Conservation (phyloP, 2,113 vertebrate species). For the Muntiacus reevesi region DNA sequence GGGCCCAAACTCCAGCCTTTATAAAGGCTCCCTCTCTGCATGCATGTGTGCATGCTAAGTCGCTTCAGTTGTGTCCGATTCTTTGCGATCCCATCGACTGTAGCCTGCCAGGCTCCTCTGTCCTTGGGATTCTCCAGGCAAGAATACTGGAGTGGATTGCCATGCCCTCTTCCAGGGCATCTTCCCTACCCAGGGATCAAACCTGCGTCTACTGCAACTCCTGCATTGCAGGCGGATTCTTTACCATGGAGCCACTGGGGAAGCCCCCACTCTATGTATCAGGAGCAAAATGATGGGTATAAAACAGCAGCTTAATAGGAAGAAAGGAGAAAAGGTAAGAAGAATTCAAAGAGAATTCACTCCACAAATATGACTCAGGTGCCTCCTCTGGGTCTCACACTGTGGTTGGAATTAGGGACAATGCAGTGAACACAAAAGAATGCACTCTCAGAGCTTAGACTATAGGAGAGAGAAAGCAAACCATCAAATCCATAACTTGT, state of each 20-base stretch:
- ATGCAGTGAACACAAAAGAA: neutral
- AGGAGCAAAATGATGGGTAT: neutral
- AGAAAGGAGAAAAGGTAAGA: neutral
- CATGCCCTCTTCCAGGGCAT: neutral
- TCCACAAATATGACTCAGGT: neutral
- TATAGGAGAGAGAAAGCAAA: neutral
- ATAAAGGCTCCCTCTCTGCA: neutral
- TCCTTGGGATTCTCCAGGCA: neutral
- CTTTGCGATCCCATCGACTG: fast-evolving
- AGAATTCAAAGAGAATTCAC: neutral
- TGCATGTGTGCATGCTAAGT: neutral
- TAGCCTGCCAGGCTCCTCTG: neutral
- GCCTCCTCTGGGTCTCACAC: neutral
- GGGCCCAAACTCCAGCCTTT: neutral
- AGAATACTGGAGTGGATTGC: neutral
- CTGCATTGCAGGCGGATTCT: neutral
- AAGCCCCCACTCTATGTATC: neutral
- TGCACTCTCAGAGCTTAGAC: neutral
- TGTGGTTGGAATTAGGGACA: neutral
- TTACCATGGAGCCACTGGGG: neutral
- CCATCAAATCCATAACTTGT: neutral
- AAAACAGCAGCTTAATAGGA: neutral
- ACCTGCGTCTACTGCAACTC: fast-evolving
- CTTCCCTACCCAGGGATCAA: neutral
- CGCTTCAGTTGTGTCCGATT: neutral